Evolutionary conservation across 2,888 invertebrate species (phyloP), one percentile per base, ranked within the genome.

Genomic region (Bellardia bayeri): DNA sequence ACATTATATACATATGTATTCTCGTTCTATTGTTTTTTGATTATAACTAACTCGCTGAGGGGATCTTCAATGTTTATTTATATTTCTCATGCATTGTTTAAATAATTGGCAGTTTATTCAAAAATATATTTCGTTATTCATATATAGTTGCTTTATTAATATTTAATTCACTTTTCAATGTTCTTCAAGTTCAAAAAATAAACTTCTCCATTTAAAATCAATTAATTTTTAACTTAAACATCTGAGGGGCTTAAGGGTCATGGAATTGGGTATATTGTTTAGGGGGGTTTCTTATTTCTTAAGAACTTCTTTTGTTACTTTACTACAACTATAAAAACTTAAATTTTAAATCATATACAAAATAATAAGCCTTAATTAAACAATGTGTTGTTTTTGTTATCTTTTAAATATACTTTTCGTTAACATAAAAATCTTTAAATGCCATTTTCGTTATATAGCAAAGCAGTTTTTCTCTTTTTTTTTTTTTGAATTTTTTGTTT

Each of bases 341-440:
- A 68, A 78, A 74, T 54, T 16, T 75, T 64, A 81, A 82, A 82
- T 58, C 56, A 76, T 71, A 71, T 64, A 63, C 40, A 75, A 66
- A 87, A 81, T 72, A 84, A 79, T 40, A 84, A 84, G 68, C 63
- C 74, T 81, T 82, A 76, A 72, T 81, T 82, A 76, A 72, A 72
- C 6, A 71, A 61, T 30, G 4, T 64, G 11, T 68, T 7, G 2
- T 51, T 56, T 6, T 16, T 45, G 23, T 23, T 51, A 69, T 51
- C 13, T 58, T 45, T 64, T 14, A 45, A 61, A 37, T 69, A 58
- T 58, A 74, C 33, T 56, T 58, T 82, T 66, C 40, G 45, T 71
- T 76, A 82, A 82, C 66, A 80, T 80, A 84, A 84, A 80, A 78
- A 69, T 56, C 14, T 81, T 84, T 87, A 87, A 87, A 87, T 87